Evolutionary conservation across 2,888 invertebrate species (phyloP), one percentile per base, ranked within the genome.

Genomic region (Mesorhabditis spiculigera): DNA sequence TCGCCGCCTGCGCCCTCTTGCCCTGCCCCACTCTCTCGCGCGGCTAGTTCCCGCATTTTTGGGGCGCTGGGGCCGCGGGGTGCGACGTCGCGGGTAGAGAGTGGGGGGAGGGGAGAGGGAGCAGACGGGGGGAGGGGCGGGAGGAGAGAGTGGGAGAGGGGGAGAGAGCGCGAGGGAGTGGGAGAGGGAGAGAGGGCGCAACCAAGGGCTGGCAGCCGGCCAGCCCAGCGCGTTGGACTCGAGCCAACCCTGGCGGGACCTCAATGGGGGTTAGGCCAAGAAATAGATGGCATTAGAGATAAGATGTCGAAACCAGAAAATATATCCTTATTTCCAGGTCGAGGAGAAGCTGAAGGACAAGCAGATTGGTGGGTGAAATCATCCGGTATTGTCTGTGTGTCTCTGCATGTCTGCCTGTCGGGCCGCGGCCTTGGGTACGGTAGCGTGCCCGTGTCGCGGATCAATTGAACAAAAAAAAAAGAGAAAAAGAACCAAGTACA

Each of bases 121-220:
- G 28, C 28, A 28, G 28, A 28, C 28, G 58, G 8, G 10, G 58
- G 10, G 58, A 13, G 8, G 8, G n/a, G n/a, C 58, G 58, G 58
- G 10, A n/a, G n/a, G 58, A 13, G 58, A 50, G 10, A 50, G 10
- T 13, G 58, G n/a, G n/a, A 50, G n/a, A n/a, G 58, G 58, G 58
- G n/a, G n/a, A 50, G 58, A n/a, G n/a, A 50, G n/a, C 58, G 58
- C 10, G n/a, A 50, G n/a, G n/a, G 8, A 50, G 58, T 50, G 58
- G 58, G 58, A 13, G 58, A n/a, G 10, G 10, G 58, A 50, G 58
- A 50, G 58, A 50, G 58, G 28, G n/a, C 58, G 58, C 58, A 50
- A n/a, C n/a, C 58, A 50, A 50, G 58, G n/a, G 58, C n/a, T 50
- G 58, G 58, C 58, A 50, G 58, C 8, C 58, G n/a, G 58, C 58